Evolutionary conservation across 1,140 invertebrate genomes (phyloP), one percentile per base, ranked within the genome.

Genomic region (Holotrichia oblita): DNA sequence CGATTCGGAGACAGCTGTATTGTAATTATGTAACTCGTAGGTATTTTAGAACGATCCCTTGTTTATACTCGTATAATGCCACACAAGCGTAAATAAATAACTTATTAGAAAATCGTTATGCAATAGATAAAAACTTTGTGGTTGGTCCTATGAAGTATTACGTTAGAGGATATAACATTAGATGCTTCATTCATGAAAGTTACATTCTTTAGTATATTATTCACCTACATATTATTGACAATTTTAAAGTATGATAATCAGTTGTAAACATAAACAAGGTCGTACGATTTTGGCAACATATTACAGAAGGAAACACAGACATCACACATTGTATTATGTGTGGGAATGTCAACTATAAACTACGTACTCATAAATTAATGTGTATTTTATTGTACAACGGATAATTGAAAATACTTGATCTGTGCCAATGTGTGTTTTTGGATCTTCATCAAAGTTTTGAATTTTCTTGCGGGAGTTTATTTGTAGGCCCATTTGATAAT

Each of bases 1-100:
- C 22, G 61, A 27, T 64, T 64, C 61, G 61, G 17, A 64, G 9
- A 17, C 61, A 64, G 61, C 61, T 64, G 61, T 22, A 64, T 64
- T 64, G 61, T 64, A 64, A 64, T 64, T 64, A 64, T 64, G 24
- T 64, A 64, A 64, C 61, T 64, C 22, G 4, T 6, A 27, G 10
- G 61, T 24, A 22, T 20, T 27, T 64, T 27, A 9, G 17, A 64
- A 64, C 44, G 44, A n/a, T 12, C 44, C n/a, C 3, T 48, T 48
- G 44, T 12, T n/a, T 48, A n/a, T n/a, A 3, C n/a, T 48, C 12
- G 8, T 48, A 48, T n/a, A n/a, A n/a, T n/a, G n/a, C n/a, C n/a
- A n/a, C n/a, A n/a, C n/a, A n/a, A n/a, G n/a, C n/a, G n/a, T n/a
- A n/a, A n/a, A n/a, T n/a, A n/a, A n/a, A n/a, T n/a, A n/a, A n/a